Conservation (phyloP, 2,113 vertebrate genomes). For the Riparia riparia region DNA sequence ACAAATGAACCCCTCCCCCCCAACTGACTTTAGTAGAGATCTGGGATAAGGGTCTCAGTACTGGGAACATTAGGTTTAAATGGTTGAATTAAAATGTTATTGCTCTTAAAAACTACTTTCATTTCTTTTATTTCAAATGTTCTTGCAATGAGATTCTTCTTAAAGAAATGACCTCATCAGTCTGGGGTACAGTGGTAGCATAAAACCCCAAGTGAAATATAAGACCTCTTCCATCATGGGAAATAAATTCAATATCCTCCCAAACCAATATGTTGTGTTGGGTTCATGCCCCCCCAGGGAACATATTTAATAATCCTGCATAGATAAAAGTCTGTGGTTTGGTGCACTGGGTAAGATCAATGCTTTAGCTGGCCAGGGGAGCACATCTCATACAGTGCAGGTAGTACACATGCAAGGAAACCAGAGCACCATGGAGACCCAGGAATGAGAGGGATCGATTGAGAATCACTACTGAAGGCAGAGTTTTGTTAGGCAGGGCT, state of each 20-base stretch:
- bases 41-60: background rate
- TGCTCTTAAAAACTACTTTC: conserved; percentile 29
- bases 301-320: background rate
- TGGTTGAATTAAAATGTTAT: conserved; percentile 60
- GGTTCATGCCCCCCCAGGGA: background rate
- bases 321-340: conserved; percentile 8
- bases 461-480: background rate
- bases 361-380: background rate
- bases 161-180: conserved; percentile 14
- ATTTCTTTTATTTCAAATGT: conserved; percentile 42
- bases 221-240: background rate
- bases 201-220: background rate
- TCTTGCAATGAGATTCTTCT: conserved; percentile 12
- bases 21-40: background rate
- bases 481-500: background rate
- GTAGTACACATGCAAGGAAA: background rate
- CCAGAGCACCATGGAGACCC: background rate
- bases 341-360: background rate
- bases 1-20: background rate
- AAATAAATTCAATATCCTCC: conserved; percentile 34
- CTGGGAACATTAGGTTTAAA: conserved; percentile 21
- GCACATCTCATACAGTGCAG: background rate
- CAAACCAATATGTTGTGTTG: background rate
- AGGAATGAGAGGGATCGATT: background rate
- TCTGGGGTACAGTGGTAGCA: background rate